Base-by-base conservation (phyloP, 2,888 invertebrate genomes). In the Drosophila rellima region DNA sequence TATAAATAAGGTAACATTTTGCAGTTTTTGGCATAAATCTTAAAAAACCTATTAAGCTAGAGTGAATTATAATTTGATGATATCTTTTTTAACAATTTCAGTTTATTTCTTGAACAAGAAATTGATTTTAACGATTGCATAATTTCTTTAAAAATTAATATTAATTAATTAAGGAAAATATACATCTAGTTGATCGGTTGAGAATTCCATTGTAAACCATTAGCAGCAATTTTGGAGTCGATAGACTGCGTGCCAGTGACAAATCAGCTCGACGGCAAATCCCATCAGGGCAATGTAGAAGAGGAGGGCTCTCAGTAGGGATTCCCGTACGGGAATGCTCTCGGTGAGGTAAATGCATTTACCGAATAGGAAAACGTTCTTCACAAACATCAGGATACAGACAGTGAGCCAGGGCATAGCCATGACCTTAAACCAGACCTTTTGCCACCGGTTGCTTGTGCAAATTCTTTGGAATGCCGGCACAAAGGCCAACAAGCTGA, bases 191-290 rank as follows among this genome's bases (percentile, higher is more conserved):
- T 15, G 23, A 5, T 11, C 15, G 6, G 13, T 33, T 35, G n/a
- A 35, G 0, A 17, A 0, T 37, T 10, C 11, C 17, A 20, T 8
- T 37, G 8, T 37, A 8, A 15, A 2, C 15, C 8, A 10, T 2
- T 35, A 10, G 6, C 11, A 3, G 18, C 11, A 1, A 13, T 1
- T 3, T n/a, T 29, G 13, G 0, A 8, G n/a, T 6, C 29, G 18
- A 18, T 31, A 40, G 18, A 42, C 10, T 6, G 31, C 40, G 3
- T 54, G 10, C 54, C 54, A 54, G 13, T 54, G 54, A n/a, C 17
- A 54, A 5, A 40, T 40, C n/a, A 42, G 29, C 3, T 54, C 54
- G 18, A 54, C 4, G n/a, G 54, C 40, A 0, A n/a, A 11, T 18
- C 29, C 54, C 54, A 54, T 29, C 2, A 54, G 29, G 5, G n/a